Evolutionary conservation across 2,113 vertebrate genomes (phyloP).

Genomic region (Benitochromis conjunctus): DNA sequence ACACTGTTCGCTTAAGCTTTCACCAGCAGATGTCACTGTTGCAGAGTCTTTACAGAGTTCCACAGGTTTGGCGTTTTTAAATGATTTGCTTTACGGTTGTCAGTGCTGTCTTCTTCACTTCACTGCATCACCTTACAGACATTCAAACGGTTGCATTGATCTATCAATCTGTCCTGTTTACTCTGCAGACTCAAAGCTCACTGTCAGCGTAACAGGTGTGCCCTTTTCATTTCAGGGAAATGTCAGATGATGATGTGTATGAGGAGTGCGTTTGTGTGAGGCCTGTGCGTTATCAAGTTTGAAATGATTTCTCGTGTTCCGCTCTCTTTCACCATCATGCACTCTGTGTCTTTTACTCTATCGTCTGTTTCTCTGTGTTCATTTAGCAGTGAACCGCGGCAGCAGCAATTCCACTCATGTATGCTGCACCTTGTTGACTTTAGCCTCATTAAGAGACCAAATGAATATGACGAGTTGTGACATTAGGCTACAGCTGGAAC

Average conservation of each 20-base stretch:
- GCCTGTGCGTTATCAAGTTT: slow-evolving; percentile 20
- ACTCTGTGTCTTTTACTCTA: background rate
- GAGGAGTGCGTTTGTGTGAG: slow-evolving; percentile 6
- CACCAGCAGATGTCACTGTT: slow-evolving; percentile 58
- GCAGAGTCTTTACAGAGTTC: slow-evolving; percentile 6
- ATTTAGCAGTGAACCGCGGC: background rate
- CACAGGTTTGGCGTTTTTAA: background rate
- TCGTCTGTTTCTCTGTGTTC: background rate
- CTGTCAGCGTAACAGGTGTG: slow-evolving; percentile 36
- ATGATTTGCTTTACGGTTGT: background rate
- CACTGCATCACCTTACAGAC: slow-evolving; percentile 2
- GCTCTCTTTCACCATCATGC: background rate
- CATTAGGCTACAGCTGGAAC: slow-evolving; percentile 78
- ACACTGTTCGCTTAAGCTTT: background rate
- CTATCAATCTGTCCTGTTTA: slow-evolving; percentile 21
- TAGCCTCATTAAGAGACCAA: slow-evolving; percentile 74
- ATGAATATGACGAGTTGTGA: slow-evolving; percentile 78
- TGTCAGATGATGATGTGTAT: slow-evolving; percentile 2
- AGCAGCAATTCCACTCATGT: slow-evolving; percentile 41
- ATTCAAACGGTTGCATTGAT: slow-evolving; percentile 10
- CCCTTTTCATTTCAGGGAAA: slow-evolving; percentile 45
- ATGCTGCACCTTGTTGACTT: slow-evolving; percentile 69
- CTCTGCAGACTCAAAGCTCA: background rate
- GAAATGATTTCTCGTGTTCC: slow-evolving; percentile 20
- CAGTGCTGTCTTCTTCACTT: background rate